These are phyloP conservation scores for Oncorhynchus nerka DNA, from an alignment of 2,113 vertebrate species.

Conservation along the genomic window DNA sequence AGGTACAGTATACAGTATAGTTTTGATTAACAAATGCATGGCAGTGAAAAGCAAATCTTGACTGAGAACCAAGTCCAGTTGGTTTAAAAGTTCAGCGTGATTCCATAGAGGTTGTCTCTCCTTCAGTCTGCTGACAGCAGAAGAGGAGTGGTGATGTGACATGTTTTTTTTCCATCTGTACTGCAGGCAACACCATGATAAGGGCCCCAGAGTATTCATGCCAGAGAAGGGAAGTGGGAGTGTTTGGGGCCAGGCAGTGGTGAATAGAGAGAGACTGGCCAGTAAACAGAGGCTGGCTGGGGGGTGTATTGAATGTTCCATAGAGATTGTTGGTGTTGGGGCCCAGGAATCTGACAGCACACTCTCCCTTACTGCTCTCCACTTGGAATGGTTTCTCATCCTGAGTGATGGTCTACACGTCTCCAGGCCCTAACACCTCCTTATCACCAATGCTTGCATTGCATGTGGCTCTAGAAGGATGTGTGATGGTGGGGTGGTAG, in stretches of 20 bases:
- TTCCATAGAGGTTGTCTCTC: background rate
- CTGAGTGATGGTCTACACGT: constrained; percentile 79
- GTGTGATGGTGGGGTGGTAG: constrained; percentile 37
- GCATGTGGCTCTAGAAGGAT: constrained; percentile 71
- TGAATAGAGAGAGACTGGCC: background rate
- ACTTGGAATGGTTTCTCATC: constrained; percentile 71
- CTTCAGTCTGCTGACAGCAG: constrained; percentile 58
- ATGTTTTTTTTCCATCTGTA: constrained; percentile 59
- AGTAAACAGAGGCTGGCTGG: constrained; percentile 4
- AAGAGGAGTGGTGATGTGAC: constrained; percentile 61
- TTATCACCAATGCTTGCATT: constrained; percentile 80
- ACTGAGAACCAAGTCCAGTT: background rate
- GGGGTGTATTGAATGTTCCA: constrained; percentile 42
- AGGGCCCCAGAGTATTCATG: constrained; percentile 46
- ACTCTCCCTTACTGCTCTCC: constrained; percentile 65
- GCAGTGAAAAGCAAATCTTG: background rate
- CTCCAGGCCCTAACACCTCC: constrained; percentile 85
- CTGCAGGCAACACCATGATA: constrained; percentile 54
- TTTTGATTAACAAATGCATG: background rate
- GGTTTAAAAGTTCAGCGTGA: background rate
- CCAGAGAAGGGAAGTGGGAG: constrained; percentile 59
- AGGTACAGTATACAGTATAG: no score
- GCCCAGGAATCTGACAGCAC: constrained; percentile 76
- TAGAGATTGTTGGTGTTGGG: constrained; percentile 52
- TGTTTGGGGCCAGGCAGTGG: constrained; percentile 14